Base-by-base conservation (phyloP, 2,113 vertebrate genomes). In the Pterocles orientalis region DNA sequence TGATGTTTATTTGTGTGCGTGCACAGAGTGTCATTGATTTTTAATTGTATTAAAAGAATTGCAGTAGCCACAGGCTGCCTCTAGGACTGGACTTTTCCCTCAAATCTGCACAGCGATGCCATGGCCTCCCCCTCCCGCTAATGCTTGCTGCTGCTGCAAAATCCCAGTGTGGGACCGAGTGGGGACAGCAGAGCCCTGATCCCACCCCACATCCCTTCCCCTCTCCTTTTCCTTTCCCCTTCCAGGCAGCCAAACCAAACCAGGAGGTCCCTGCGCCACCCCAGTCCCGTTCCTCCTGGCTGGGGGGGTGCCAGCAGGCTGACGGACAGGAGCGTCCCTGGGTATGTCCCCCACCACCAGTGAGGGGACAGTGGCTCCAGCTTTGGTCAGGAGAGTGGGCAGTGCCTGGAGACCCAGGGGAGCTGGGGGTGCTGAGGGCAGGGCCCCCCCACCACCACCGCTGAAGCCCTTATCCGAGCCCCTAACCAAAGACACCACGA, bases 31-130 rank as follows among this genome's bases (percentile, higher is more conserved):
- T 23, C 96, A 88, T 90, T 75, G 92, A 88, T 91, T 95, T 95
- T 94, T 93, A 93, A 95, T 86, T 91, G 88, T 81, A 60, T 81
- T 88, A 76, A 47, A 93, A 86, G 86, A 83, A 84, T 53, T 96
- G 96, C 95, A 94, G 95, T 94, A 96, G 95, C 95, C 83, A 93
- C 58, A 7, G 83, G 83, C 96, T 91, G 96, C 95, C 96, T 96
- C 90, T 96, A 94, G 96, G 96, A 94, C 90, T 56, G 92, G 94
- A 83, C 92, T 92, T 94, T 34, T 61, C 88, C 86, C 78, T 96
- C 71, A 25, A 75, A 77, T 16, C 8, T 1, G 41, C 16, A 13
- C 62, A 25, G 75, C 0, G 6, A 73, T 90, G 76, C 69, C 4
- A 18, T 8, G 80, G 89, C 61, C 72, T 75, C 83, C 72, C 48